These are phyloP conservation scores for Calyptomena viridis DNA, from an alignment of 2,113 vertebrate species.

Conservation along the genomic window DNA sequence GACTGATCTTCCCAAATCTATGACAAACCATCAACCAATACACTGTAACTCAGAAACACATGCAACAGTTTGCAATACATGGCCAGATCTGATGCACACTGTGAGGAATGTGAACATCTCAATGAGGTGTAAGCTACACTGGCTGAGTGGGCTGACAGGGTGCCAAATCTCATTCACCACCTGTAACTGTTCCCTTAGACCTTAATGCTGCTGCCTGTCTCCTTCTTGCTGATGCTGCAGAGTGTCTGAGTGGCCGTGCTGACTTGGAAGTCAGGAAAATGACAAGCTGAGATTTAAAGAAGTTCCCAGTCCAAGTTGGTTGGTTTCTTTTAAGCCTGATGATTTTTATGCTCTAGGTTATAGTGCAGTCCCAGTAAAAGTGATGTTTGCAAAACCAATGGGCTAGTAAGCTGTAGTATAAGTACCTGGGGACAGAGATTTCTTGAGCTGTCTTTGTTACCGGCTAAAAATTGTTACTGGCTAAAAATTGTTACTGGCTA, in stretches of 20 bases:
- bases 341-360: background rate
- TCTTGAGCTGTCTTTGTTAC: background rate
- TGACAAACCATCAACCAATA: background rate
- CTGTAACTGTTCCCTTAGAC: background rate
- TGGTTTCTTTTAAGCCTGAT: background rate
- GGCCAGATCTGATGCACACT: background rate
- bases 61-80: background rate
- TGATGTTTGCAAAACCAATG: background rate
- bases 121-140: rapidly evolving
- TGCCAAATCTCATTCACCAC: background rate
- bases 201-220: background rate
- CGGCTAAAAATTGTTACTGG: background rate
- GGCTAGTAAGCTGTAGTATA: background rate
- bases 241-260: background rate
- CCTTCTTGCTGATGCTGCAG: background rate
- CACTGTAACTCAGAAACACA: background rate
- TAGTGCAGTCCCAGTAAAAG: background rate
- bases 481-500: too few species aligned
- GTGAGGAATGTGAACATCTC: too few species aligned
- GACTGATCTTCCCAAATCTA: background rate
- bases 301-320: background rate
- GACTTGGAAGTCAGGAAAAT: background rate
- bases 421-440: background rate
- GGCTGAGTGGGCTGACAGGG: background rate
- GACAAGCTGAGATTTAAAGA: background rate